Evolutionary conservation across 2,797 vertebrate genomes (phyloP), one percentile per base, ranked within the genome.

Genomic region (Pangasius djambal): DNA sequence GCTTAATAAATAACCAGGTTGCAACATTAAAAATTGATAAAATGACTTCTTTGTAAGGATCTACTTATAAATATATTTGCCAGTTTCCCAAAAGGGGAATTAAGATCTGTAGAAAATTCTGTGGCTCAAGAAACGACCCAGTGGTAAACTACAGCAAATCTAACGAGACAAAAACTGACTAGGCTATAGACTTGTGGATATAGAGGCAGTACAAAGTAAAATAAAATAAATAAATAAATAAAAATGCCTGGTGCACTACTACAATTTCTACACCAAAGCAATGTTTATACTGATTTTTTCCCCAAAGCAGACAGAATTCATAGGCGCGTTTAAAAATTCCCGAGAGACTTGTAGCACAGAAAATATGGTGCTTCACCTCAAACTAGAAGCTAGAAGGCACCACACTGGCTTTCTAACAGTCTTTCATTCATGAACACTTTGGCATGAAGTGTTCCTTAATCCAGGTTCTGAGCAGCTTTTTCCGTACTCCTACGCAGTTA

Each of bases 1-100:
- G 75, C 13, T 44, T 75, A 55, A 48, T 77, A 77, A 77, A 77
- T 52, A 57, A 34, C n/a, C 77, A 57, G 52, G 77, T 57, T 81
- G 44, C 25, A 3, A 8, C 48, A 15, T 55, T 79, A 55, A 79
- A 79, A 15, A 31, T 57, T 55, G 16, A 78, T 78, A 16, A 78
- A 52, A 78, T 31, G 28, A 52, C 75, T 78, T 55, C 75, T 52
- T 55, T 31, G 77, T 52, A 50, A n/a, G 25, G 48, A 78, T 52
- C 28, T 31, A 52, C 15, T 52, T 31, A 31, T 18, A 8, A 6
- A 52, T 28, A 31, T 31, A 52, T 52, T 18, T n/a, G 13, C 13
- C 13, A 31, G 75, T 13, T 28, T n/a, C n/a, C 48, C 75, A 22
- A 16, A 77, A 28, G 25, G 25, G 44, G 75, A 78, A 13, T 52